These are phyloP conservation scores for Montipora foliosa DNA, from an alignment of 64 coral and sea anemone genomes.

Conservation along the genomic window DNA sequence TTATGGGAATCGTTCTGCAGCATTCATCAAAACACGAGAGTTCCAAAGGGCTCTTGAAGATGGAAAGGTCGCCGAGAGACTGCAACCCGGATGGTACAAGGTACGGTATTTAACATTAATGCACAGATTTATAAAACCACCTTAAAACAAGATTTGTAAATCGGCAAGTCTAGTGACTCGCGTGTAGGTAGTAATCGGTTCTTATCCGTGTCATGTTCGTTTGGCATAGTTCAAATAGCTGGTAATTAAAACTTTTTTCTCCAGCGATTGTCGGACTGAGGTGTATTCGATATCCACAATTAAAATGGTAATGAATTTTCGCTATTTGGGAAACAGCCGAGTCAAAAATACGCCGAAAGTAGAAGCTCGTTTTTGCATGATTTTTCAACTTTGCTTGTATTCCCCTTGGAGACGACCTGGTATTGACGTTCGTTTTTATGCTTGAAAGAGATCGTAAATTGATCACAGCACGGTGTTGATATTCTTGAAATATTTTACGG, in stretches of 20 bases:
- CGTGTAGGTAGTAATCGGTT: background rate
- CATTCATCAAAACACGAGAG: constrained; percentile 83
- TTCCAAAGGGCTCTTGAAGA: constrained; percentile 90
- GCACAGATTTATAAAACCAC: background rate
- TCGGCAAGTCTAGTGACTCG: no score
- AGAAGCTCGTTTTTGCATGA: background rate
- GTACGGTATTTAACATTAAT: constrained; percentile 50
- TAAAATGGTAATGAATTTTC: constrained; percentile 14
- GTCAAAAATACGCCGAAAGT: background rate
- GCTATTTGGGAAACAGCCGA: background rate
- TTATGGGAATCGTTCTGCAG: constrained; percentile 97
- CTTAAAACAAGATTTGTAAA: background rate
- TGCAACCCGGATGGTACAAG: constrained; percentile 93
- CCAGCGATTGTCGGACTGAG: background rate
- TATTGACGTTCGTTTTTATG: background rate
- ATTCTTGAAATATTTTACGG: background rate
- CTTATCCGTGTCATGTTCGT: background rate
- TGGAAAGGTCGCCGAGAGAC: constrained; percentile 76
- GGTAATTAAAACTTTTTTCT: background rate
- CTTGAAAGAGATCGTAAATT: background rate
- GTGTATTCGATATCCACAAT: constrained; percentile 3
- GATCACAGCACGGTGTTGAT: background rate
- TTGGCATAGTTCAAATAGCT: constrained; percentile 35
- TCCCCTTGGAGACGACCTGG: background rate
- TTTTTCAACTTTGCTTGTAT: constrained; percentile 5